These are phyloP conservation scores for Lophotis ruficrista DNA, from an alignment of 2,113 vertebrate species.

Conservation along the genomic window DNA sequence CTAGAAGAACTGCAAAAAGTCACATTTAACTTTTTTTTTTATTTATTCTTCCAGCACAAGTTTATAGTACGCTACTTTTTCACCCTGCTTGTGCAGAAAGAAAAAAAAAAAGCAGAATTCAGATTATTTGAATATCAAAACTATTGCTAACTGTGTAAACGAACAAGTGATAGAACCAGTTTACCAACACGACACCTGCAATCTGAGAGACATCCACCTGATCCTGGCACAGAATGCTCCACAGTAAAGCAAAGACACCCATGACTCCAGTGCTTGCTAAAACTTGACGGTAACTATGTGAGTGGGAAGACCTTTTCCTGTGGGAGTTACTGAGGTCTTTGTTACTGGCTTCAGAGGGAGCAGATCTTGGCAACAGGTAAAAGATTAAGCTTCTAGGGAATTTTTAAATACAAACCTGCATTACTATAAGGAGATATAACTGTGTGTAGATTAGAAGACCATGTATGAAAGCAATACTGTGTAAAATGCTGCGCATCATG, in stretches of 20 bases:
- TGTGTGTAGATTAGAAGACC: background rate
- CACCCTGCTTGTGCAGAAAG: background rate
- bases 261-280: background rate
- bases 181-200: background rate
- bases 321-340: constrained; percentile 11
- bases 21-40: background rate
- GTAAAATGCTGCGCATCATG: background rate
- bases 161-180: background rate
- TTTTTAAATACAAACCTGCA: background rate
- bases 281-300: background rate
- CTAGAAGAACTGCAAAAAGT: background rate
- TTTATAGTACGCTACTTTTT: background rate
- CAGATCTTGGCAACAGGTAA: background rate
- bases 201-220: background rate
- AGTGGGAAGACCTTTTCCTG: background rate
- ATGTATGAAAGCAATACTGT: background rate
- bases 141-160: background rate
- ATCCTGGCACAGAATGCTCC: background rate
- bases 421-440: background rate
- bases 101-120: background rate
- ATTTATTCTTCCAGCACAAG: background rate
- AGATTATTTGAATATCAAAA: background rate
- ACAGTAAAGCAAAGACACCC: background rate
- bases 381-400: background rate
- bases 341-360: background rate